phyloP scores from a whole-genome alignment of 1,140 invertebrate species.

The Drosophila aff. region DNA sequence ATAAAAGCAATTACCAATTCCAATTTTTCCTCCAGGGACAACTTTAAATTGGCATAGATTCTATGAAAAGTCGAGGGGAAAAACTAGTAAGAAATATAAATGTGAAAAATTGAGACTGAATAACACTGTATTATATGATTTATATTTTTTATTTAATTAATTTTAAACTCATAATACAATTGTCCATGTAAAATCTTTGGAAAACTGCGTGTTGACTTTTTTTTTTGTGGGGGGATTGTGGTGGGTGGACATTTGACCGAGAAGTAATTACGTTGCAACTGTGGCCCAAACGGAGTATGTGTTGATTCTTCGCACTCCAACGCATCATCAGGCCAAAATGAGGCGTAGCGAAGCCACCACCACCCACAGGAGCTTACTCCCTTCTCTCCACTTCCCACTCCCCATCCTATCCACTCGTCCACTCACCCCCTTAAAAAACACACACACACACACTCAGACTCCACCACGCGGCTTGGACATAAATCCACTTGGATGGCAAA shows the following conservation, averaged over 20 bases:
- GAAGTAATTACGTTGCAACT: constrained; percentile 29
- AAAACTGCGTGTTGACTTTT: neutral
- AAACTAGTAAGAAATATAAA: neutral
- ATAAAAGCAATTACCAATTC: neutral
- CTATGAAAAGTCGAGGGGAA: neutral
- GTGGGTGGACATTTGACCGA: constrained; percentile 4
- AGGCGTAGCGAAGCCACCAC: constrained; percentile 9
- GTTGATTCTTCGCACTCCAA: constrained; percentile 46
- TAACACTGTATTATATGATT: too few species aligned
- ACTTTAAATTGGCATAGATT: neutral
- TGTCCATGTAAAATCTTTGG: neutral
- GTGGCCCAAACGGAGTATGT: constrained; percentile 23
- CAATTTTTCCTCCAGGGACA: neutral
- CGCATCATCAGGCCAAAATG: constrained; percentile 30
- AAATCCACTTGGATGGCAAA: constrained; percentile 37
- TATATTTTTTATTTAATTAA: too few species aligned
- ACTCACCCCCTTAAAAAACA: neutral
- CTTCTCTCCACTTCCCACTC: neutral
- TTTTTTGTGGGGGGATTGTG: neutral
- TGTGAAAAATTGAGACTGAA: neutral
- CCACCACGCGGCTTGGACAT: constrained; percentile 13
- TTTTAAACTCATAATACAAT: too few species aligned
- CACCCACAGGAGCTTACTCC: constrained; percentile 4
- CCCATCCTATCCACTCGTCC: neutral
- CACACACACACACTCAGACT: neutral